Base-by-base conservation (phyloP, 1,140 invertebrate genomes). In the Caenorhabditis latens region DNA sequence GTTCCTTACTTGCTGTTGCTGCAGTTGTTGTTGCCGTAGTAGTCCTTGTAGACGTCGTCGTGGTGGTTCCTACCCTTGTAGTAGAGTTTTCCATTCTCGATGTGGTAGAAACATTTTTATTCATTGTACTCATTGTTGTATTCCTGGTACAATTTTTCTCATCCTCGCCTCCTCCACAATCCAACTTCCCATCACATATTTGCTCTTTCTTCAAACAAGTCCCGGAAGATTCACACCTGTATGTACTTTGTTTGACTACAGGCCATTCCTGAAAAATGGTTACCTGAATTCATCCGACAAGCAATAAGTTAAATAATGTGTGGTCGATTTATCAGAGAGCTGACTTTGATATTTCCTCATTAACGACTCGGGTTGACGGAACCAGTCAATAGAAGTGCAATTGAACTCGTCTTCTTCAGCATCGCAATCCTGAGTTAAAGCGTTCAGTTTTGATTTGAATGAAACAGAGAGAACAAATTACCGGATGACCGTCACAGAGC, bases 401-500 rank as follows among this genome's bases (percentile, higher is more conserved):
- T 84, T 65, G 14, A 46, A 46, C 16, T 84, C 83, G 48, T 84
- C 83, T 21, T 84, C 83, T 48, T 53, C 83, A n/a, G 83, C 40
- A 84, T 84, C 83, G 14, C 83, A 84, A 21, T 84, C 83, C 83
- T 65, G 2, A 50, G 50, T 24, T 11, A 50, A 24, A 79, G 8
- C 14, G 6, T 21, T 32, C 5, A 11, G 4, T 21, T 46, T 2
- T 48, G 16, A 8, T 16, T 71, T 7, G 0, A 24, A 24, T 53
- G 4, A 6, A 32, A 16, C 0, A 71, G n/a, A n/a, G n/a, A n/a
- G n/a, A n/a, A n/a, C n/a, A 24, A 50, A 9, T 50, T 79, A 79
- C 71, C 46, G 71, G 71, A 16, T 84, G 83, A 40, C 83, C 58
- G 48, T 84, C 83, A 61, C 83, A 84, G 11, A 84, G 24, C 83